Percentiles rank a stretch among this genome's conserved stretches.
Conservation (phyloP, 2,888 invertebrate genomes). For the Hyposoter didymator region DNA sequence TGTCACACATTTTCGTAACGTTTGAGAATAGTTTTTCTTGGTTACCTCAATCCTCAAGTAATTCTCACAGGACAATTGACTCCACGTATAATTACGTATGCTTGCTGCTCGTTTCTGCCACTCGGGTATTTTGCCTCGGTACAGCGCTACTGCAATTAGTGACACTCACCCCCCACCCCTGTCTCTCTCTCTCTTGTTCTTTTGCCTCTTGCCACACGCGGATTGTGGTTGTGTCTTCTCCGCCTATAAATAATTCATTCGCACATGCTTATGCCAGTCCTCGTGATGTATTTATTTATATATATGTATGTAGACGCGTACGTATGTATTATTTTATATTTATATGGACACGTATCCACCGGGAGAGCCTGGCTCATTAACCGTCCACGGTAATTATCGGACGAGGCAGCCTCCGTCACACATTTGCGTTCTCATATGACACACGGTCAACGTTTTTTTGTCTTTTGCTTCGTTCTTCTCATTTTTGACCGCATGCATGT, state of each 20-base stretch:
- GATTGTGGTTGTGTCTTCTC: conserved; percentile 20
- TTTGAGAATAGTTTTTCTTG: not conserved
- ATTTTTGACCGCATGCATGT: too few relatives aligned
- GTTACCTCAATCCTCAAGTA: conserved; percentile 18
- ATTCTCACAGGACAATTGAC: conserved; percentile 30
- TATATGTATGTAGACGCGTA: not conserved
- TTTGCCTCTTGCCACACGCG: not conserved
- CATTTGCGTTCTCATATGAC: conserved; percentile 1
- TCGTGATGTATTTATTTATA: not conserved
- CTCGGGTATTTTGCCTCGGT: conserved; percentile 30
- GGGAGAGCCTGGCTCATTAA: conserved; percentile 55
- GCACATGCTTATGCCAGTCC: conserved; percentile 24
- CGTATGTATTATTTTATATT: not conserved
- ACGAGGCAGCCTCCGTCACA: conserved; percentile 47
- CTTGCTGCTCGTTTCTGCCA: conserved; percentile 37
- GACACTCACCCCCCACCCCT: conserved; percentile 21
- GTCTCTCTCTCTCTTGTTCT: not conserved
- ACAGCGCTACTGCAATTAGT: conserved; percentile 56
- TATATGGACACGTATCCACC: conserved; percentile 7
- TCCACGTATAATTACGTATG: conserved; percentile 25
- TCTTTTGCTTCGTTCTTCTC: not conserved
- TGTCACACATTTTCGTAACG: not conserved
- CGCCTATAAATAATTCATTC: conserved; percentile 58
- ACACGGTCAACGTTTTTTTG: not conserved
- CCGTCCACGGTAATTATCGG: conserved; percentile 60